phyloP scores from a whole-genome alignment of 2,888 invertebrate genomes.

The Orthosia cruda region DNA sequence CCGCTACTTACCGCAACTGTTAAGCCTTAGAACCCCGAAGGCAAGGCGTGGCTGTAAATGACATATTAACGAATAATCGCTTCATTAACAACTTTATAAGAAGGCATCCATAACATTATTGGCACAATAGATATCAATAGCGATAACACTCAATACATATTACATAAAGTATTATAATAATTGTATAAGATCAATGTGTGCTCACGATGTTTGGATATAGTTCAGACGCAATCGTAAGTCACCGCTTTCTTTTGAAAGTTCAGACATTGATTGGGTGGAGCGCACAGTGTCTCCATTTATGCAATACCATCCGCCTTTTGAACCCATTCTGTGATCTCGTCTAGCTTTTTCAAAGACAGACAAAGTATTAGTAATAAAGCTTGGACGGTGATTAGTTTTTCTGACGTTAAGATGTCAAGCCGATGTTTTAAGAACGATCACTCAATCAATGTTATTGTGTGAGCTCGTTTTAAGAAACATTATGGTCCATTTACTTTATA shows the following conservation, averaged over 20 bases:
- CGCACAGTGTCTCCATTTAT: conserved; percentile 54
- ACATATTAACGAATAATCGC: conserved; percentile 22
- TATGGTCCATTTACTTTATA: conserved; percentile 32
- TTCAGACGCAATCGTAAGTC: conserved; percentile 35
- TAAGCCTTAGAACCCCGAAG: conserved; percentile 2
- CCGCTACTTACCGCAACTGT: conserved; percentile 32
- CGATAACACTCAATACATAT: conserved; percentile 16
- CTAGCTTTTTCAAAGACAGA: conserved; percentile 55
- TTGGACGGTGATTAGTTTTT: conserved; percentile 62
- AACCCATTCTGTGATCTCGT: conserved; percentile 66
- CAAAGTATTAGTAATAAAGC: conserved; percentile 51
- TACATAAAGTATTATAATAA: conserved; percentile 49
- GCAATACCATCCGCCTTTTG: conserved; percentile 59
- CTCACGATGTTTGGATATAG: conserved; percentile 49
- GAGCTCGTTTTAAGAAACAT: conserved; percentile 28
- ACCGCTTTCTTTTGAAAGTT: conserved; percentile 62
- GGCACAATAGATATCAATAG: conserved; percentile 26
- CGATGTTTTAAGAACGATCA: conserved; percentile 42
- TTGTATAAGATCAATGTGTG: conserved; percentile 33
- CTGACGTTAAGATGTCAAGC: conserved; percentile 55
- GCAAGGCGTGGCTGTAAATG: conserved; percentile 7
- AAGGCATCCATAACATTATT: conserved; percentile 24
- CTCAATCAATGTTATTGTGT: conserved; percentile 52
- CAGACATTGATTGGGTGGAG: conserved; percentile 70
- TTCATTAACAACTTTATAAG: conserved; percentile 26